phyloP scores from a whole-genome alignment of 2,797 vertebrate genomes.

The Heterohyrax brucei region DNA sequence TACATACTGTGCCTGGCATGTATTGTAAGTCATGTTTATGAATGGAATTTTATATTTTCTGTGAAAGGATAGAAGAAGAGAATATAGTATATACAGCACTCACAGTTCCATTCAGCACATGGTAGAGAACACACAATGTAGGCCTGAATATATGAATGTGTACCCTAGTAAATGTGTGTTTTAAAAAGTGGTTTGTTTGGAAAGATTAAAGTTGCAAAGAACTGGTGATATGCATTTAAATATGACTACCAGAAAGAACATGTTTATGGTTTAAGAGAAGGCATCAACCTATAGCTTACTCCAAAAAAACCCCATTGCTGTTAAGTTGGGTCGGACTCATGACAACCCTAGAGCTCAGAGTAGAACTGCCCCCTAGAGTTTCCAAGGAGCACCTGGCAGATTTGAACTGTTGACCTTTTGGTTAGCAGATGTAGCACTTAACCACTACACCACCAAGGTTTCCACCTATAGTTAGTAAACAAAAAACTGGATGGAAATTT shows the following conservation, averaged over 20 bases:
- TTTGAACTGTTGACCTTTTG: no score
- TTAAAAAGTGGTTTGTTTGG: slow-evolving; percentile 58
- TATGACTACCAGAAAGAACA: not conserved
- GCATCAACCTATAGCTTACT: not conserved
- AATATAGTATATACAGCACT: not conserved
- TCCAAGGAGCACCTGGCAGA: no score
- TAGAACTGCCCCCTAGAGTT: no score
- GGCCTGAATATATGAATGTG: not conserved
- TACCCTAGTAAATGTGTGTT: not conserved
- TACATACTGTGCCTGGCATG: slow-evolving; percentile 53
- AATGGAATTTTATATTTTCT: slow-evolving; percentile 73
- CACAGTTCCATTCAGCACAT: not conserved
- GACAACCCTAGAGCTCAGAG: no score
- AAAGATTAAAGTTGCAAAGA: slow-evolving; percentile 43
- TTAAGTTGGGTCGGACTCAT: no score
- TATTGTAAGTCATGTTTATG: slow-evolving; percentile 80
- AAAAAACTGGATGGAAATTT: slow-evolving; percentile 40
- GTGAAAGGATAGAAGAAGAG: slow-evolving; percentile 11
- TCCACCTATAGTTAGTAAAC: not conserved
- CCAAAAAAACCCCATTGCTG: no score
- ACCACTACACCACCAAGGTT: no score
- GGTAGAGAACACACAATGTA: not conserved
- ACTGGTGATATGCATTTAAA: not conserved
- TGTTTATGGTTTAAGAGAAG: not conserved
- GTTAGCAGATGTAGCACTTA: no score